These are phyloP conservation scores for Semotilus atromaculatus DNA, from an alignment of 2,797 vertebrate genomes.

Conservation along the genomic window DNA sequence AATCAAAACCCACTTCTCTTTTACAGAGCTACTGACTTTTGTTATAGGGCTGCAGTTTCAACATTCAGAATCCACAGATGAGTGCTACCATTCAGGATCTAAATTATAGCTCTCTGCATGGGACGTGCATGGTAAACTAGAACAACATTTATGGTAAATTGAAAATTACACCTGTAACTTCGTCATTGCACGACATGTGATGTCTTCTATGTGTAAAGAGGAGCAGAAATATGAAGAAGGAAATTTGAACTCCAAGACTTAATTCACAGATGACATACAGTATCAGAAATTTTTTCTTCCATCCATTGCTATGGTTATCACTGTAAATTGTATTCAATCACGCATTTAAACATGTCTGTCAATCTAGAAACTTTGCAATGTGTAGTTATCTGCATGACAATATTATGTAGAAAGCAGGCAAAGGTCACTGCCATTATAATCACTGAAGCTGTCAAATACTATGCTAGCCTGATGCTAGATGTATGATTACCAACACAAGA, in stretches of 20 bases:
- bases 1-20: background rate
- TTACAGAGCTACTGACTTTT: background rate
- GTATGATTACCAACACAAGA: background rate
- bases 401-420: too few relatives aligned
- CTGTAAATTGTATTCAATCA: background rate
- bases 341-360: background rate
- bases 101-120: constrained; percentile 4
- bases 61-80: background rate
- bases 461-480: background rate
- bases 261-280: background rate
- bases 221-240: background rate
- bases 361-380: background rate
- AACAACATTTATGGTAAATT: background rate
- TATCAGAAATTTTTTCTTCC: background rate
- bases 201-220: background rate
- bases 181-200: background rate
- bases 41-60: background rate
- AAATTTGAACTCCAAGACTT: background rate
- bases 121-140: background rate
- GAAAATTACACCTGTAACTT: background rate
- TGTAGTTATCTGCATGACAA: background rate
- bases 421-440: too few relatives aligned
- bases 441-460: too few relatives aligned
- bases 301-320: background rate
- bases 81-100: background rate